A percentile compares a stretch with the other conserved stretches of the same genome.
Conservation (phyloP, 1,140 invertebrate genomes). For the Trichomalopsis sarcophagae region DNA sequence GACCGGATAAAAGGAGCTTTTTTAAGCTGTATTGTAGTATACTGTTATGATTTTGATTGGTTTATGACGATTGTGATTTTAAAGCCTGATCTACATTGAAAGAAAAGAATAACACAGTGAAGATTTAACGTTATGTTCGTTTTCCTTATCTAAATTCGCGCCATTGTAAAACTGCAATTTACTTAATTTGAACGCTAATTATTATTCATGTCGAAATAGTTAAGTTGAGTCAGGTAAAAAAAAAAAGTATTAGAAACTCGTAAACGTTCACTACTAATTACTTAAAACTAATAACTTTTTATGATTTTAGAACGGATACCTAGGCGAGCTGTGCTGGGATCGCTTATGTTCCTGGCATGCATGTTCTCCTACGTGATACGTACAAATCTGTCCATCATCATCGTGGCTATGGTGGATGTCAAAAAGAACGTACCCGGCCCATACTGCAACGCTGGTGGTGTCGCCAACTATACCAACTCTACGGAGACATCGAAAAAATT, state of each 20-base stretch:
- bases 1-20: background rate
- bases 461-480: background rate
- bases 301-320: constrained; percentile 67
- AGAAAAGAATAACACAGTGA: too few species aligned
- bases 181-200: background rate
- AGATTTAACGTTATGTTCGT: background rate
- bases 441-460: background rate
- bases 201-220: background rate
- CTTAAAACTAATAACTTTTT: background rate
- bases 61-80: too few species aligned
- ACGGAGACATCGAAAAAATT: constrained; percentile 7
- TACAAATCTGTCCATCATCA: constrained; percentile 84
- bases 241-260: too few species aligned
- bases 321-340: constrained; percentile 77
- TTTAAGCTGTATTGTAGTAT: background rate
- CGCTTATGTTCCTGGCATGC: constrained; percentile 83
- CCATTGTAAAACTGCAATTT: background rate
- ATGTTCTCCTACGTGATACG: constrained; percentile 84
- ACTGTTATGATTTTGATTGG: too few species aligned
- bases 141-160: background rate
- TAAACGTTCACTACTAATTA: background rate
- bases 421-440: constrained; percentile 54
- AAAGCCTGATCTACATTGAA: background rate
- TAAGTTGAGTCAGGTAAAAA: background rate
- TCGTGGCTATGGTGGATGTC: constrained; percentile 81